Conservation (phyloP, 2,113 vertebrate genomes). For the Dicrurus megarhynchus region DNA sequence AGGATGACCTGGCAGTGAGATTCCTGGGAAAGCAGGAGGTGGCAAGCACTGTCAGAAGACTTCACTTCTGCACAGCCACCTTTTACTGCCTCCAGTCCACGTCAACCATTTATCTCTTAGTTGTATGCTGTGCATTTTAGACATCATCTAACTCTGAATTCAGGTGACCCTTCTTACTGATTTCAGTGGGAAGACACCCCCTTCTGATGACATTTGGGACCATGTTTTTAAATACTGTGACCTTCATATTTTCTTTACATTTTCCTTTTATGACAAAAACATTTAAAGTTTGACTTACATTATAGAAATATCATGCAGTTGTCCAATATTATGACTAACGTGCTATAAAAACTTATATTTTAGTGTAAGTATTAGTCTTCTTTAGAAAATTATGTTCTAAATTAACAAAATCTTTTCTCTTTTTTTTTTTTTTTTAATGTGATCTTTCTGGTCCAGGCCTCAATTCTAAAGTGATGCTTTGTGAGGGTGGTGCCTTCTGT, state of each 20-base stretch:
- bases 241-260: background rate
- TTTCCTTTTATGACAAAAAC: background rate
- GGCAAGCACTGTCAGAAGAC: rapidly evolving
- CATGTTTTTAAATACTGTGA: background rate
- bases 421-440: background rate
- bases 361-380: background rate
- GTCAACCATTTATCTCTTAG: rapidly evolving
- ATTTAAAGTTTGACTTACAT: background rate
- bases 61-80: background rate
- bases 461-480: background rate
- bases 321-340: background rate
- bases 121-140: background rate
- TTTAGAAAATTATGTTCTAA: background rate
- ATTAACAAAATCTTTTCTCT: background rate
- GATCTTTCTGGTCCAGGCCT: background rate
- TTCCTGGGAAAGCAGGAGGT: background rate
- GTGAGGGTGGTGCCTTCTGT: background rate
- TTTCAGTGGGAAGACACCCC: background rate
- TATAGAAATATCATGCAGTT: background rate
- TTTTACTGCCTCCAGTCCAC: background rate
- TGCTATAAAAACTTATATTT: background rate
- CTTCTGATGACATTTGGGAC: background rate
- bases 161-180: background rate
- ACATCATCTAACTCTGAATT: background rate
- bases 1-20: rapidly evolving